Percentiles rank a stretch among this genome's conserved stretches.
Conservation (phyloP, 2,888 invertebrate genomes). For the Eueremaeus valkanovi region DNA sequence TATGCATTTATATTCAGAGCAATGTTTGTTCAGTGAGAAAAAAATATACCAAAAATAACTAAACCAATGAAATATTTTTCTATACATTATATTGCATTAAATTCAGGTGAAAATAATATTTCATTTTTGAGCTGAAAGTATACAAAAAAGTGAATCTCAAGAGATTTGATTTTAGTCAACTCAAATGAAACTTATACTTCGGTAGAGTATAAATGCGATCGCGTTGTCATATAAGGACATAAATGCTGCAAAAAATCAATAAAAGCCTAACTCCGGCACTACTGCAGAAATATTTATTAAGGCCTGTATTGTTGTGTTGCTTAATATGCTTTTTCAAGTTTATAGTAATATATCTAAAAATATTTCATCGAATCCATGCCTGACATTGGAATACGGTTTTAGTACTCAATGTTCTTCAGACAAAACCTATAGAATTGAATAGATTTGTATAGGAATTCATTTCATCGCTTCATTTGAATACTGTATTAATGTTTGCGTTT, state of each 20-base stretch:
- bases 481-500: constrained; percentile 16
- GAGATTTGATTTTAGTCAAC: not conserved
- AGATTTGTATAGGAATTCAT: not conserved
- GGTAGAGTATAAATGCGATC: not conserved
- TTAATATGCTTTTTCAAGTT: not conserved
- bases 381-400: not conserved
- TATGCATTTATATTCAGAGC: too few relatives aligned
- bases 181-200: not conserved
- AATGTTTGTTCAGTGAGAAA: too few relatives aligned
- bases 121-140: not conserved
- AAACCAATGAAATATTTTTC: not conserved
- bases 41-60: not conserved
- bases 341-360: constrained; percentile 9
- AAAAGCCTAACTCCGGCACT: not conserved
- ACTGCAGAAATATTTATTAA: not conserved
- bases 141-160: constrained; percentile 1
- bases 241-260: not conserved
- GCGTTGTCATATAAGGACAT: not conserved
- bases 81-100: too few relatives aligned
- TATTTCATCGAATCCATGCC: not conserved
- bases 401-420: not conserved
- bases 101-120: constrained; percentile 4
- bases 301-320: not conserved
- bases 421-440: not conserved
- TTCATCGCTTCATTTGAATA: constrained; percentile 1